Conservation (phyloP, 2,888 invertebrate species). For the Noctuana brunneofusca region DNA sequence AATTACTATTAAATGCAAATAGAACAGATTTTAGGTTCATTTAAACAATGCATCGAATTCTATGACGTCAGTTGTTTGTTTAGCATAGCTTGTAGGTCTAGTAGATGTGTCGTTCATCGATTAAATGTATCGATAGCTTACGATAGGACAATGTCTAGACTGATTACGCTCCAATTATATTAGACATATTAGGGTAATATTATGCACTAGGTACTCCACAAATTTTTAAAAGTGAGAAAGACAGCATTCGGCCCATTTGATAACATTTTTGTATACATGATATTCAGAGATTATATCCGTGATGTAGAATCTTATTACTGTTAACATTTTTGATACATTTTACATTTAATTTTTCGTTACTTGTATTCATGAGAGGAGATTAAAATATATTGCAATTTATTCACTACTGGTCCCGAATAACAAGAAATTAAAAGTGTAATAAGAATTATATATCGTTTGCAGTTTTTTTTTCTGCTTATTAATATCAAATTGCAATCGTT, state of each 20-base stretch:
- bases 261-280: slow-evolving; percentile 60
- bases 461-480: too few relatives aligned
- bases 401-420: too few relatives aligned
- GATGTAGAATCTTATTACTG: slow-evolving; percentile 49
- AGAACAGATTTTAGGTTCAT: slow-evolving; percentile 8
- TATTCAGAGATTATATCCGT: slow-evolving; percentile 53
- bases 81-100: slow-evolving; percentile 47
- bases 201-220: slow-evolving; percentile 66
- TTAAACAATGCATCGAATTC: slow-evolving; percentile 24
- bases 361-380: slow-evolving; percentile 22
- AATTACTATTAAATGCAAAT: slow-evolving; percentile 2
- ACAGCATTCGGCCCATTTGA: slow-evolving; percentile 68
- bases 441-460: too few relatives aligned
- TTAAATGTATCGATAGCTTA: slow-evolving; percentile 51
- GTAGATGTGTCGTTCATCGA: slow-evolving; percentile 45
- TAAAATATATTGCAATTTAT: too few relatives aligned
- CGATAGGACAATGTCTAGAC: slow-evolving; percentile 77
- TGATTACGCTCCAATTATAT: slow-evolving; percentile 70
- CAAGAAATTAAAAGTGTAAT: too few relatives aligned
- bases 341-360: slow-evolving; percentile 39
- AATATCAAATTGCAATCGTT: neutral
- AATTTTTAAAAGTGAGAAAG: slow-evolving; percentile 61
- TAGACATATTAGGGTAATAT: slow-evolving; percentile 61
- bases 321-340: slow-evolving; percentile 55
- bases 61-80: slow-evolving; percentile 28